Percentiles rank a stretch among this genome's conserved stretches.
Conservation (phyloP, 2,113 vertebrate genomes). For the Lepidothrix coronata region DNA sequence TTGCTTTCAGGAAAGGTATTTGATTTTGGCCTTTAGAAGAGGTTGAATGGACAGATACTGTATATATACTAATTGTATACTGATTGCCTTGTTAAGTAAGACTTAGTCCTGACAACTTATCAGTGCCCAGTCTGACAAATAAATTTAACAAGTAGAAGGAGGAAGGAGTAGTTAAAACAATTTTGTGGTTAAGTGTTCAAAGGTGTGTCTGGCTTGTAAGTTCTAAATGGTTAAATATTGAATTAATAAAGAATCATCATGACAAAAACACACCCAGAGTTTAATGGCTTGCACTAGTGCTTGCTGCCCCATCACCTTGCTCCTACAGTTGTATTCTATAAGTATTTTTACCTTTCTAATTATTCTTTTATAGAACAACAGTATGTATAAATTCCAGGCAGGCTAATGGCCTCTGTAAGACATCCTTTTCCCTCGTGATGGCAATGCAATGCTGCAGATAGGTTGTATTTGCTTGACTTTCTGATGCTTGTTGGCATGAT, state of each 20-base stretch:
- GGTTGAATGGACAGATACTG: background rate
- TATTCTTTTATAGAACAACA: background rate
- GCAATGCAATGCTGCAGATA: background rate
- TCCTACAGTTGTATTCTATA: background rate
- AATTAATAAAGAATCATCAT: background rate
- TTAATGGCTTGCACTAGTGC: background rate
- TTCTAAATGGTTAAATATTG: background rate
- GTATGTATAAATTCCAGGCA: background rate
- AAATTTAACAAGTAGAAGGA: background rate
- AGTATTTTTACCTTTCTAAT: background rate
- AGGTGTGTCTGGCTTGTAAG: fast-evolving
- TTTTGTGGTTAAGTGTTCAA: background rate
- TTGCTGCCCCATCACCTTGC: background rate
- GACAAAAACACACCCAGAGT: background rate
- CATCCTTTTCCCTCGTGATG: background rate
- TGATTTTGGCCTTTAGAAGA: background rate
- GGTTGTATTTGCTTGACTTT: background rate
- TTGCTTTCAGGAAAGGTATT: background rate
- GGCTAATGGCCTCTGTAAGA: background rate
- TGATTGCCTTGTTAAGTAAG: background rate
- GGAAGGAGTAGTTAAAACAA: background rate
- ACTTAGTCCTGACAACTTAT: background rate
- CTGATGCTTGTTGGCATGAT: background rate
- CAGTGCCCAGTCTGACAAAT: background rate
- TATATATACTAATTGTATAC: background rate